phyloP scores from a whole-genome alignment of 2,113 vertebrate species.

The Aspidoscelis tigris region DNA sequence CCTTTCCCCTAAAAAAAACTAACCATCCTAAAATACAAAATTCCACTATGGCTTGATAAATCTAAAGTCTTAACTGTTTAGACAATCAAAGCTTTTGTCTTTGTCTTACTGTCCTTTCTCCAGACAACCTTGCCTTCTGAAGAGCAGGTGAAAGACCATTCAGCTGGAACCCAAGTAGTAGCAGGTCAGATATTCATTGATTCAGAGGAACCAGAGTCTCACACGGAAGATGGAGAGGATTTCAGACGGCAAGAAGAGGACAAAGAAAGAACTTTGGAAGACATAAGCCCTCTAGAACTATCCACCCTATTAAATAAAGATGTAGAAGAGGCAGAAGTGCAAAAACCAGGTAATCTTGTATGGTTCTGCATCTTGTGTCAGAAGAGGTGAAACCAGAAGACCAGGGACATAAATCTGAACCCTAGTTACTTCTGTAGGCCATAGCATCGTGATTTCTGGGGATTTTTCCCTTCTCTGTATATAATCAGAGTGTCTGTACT shows the following conservation, averaged over 20 bases:
- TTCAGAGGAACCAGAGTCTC: constrained; percentile 70
- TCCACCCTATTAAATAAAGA: constrained; percentile 71
- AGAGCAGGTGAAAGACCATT: constrained; percentile 82
- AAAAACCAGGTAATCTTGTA: constrained; percentile 73
- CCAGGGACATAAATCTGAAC: neutral
- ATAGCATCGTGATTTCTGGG: neutral
- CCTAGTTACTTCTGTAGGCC: neutral
- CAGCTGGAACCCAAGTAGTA: constrained; percentile 73
- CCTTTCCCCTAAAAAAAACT: neutral
- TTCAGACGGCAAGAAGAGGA: constrained; percentile 66
- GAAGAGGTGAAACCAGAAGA: neutral
- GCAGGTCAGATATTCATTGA: constrained; percentile 80
- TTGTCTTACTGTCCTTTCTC: constrained; percentile 42
- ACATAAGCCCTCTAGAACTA: constrained; percentile 72
- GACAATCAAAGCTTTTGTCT: neutral
- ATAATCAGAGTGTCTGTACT: too few relatives aligned
- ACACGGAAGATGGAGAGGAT: constrained; percentile 61
- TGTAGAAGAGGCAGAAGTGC: constrained; percentile 72
- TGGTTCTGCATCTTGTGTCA: neutral
- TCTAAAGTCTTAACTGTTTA: neutral
- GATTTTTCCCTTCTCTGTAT: too few relatives aligned
- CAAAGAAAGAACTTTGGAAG: constrained; percentile 62
- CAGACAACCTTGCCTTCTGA: constrained; percentile 75
- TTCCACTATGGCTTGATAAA: neutral
- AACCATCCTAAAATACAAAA: neutral